These are phyloP conservation scores for Dryocosmus kuriphilus DNA, from an alignment of 2,888 invertebrate species.

Conservation along the genomic window DNA sequence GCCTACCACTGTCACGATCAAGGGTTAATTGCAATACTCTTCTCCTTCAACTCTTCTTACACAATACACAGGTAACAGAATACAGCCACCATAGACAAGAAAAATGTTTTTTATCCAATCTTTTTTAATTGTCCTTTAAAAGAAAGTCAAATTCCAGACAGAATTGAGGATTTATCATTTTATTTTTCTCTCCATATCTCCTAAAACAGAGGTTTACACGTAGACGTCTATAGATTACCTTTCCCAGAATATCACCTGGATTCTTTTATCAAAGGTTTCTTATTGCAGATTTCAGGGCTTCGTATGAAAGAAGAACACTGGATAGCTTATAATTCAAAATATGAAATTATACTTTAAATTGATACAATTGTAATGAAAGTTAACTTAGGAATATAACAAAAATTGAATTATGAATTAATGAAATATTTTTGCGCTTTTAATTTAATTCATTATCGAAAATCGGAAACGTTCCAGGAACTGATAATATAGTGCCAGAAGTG, in stretches of 20 bases:
- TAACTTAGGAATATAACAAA: background rate
- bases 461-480: too few species aligned
- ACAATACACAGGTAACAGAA: too few species aligned
- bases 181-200: slow-evolving; percentile 37
- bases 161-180: slow-evolving; percentile 24
- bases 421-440: too few species aligned
- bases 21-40: too few species aligned
- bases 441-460: too few species aligned
- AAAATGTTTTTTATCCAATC: background rate
- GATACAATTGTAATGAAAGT: background rate
- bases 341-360: background rate
- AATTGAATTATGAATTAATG: too few species aligned
- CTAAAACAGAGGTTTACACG: slow-evolving; percentile 45
- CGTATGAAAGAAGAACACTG: background rate
- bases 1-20: too few species aligned
- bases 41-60: too few species aligned
- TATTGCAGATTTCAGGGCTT: slow-evolving; percentile 42
- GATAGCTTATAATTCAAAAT: background rate
- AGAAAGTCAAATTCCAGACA: background rate
- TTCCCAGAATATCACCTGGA: slow-evolving; percentile 53
- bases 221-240: slow-evolving; percentile 44
- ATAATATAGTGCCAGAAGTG: too few species aligned
- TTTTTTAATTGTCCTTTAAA: background rate
- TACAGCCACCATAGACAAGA: too few species aligned
- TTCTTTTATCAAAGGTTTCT: slow-evolving; percentile 55